Base-by-base conservation (phyloP, 2,888 invertebrate species). In the Pyralis farinalis region DNA sequence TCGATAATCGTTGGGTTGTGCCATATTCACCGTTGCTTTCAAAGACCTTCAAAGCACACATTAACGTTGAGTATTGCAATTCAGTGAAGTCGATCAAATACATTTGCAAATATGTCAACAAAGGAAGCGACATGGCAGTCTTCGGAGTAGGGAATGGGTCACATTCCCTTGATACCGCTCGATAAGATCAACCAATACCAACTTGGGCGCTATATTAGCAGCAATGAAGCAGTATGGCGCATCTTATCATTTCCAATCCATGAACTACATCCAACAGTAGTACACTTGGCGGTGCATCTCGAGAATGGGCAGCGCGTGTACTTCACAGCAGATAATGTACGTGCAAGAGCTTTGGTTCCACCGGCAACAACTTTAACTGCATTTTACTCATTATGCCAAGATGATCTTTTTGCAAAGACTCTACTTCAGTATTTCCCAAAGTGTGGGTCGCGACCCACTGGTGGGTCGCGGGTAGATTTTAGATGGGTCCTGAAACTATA, bases 21-120 rank as follows among this genome's bases (percentile, higher is more conserved):
- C 51, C 51, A 46, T 51, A 47, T 50, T 53, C 31, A 33, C 51
- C 48, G 33, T 41, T 55, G 31, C 41, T 52, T 35, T 53, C 50
- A 36, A 10, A 36, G 45, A 49, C 36, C 42, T 56, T 50, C 45
- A 16, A 52, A 42, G 42, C 49, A 44, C 52, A 56, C 37, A 31
- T 29, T 6, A 53, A 55, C 44, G 48, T 57, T 44, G 54, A 57
- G 38, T 40, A 32, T 46, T 57, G 51, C 39, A 45, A 54, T 49
- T 51, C 50, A 34, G 52, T 32, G 27, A 52, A 54, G 47, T 51
- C 53, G 22, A 40, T 48, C 21, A 53, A 55, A 47, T 56, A 52
- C 51, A 51, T 48, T 20, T 68, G 65, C 45, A 71, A 75, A 45
- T 16, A 16, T 4, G 16, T 16, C 16, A 16, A 2, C 2, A 16